A percentile compares a stretch with the other conserved stretches of the same genome.
Conservation (phyloP, 2,888 invertebrate genomes). For the Parapristionchus giblindavisi region DNA sequence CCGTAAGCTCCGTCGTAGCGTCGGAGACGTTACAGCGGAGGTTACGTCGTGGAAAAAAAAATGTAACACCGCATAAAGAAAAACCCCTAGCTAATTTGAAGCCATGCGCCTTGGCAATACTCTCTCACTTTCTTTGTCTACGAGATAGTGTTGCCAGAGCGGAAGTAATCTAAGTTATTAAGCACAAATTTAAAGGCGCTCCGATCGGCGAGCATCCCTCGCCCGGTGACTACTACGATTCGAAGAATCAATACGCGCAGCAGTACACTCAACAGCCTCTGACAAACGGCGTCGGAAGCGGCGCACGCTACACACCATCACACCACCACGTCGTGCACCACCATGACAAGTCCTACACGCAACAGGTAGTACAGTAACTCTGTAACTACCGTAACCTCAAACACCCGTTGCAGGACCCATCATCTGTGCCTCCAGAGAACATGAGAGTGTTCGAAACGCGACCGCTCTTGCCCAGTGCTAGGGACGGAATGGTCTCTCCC, state of each 20-base stretch:
- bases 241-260: background rate
- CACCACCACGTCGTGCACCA: background rate
- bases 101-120: too few relatives aligned
- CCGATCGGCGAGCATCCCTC: background rate
- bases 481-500: slow-evolving; percentile 40
- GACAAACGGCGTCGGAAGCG: background rate
- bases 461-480: slow-evolving; percentile 57
- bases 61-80: too few relatives aligned
- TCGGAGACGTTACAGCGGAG: too few relatives aligned
- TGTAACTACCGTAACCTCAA: background rate
- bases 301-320: slow-evolving; percentile 9
- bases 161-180: too few relatives aligned
- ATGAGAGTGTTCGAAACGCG: slow-evolving; percentile 66
- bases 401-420: slow-evolving; percentile 15
- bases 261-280: too few relatives aligned
- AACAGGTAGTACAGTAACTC: slow-evolving; percentile 10
- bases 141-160: too few relatives aligned
- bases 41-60: too few relatives aligned
- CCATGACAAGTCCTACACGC: slow-evolving; percentile 23
- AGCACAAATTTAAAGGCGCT: too few relatives aligned
- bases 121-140: too few relatives aligned
- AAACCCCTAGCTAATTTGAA: too few relatives aligned
- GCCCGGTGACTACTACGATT: slow-evolving; percentile 14
- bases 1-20: too few relatives aligned
- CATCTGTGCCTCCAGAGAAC: slow-evolving; percentile 41